Evolutionary conservation across 1,140 invertebrate genomes (phyloP), one percentile per base, ranked within the genome.

Genomic region (Aphelenchoides fujianensis): DNA sequence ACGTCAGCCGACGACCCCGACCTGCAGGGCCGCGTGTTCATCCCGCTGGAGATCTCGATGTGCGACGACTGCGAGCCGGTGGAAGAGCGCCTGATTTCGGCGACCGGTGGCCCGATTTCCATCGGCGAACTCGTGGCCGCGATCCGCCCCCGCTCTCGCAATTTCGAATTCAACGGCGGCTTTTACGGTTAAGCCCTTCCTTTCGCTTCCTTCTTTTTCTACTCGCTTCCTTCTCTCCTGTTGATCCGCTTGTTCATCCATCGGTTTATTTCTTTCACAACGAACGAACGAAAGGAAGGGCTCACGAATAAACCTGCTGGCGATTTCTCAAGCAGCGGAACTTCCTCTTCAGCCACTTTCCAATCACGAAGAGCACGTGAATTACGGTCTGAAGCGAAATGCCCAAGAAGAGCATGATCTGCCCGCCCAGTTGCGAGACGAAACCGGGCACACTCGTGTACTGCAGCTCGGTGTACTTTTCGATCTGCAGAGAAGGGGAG

Each of bases 341-440:
- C 23, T 48, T 12, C 23, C 23, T 48, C 23, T 48, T 48, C 23
- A 48, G 12, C 55, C 55, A 23, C 5, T 66, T 31, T 61, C 23
- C 5, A 54, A 66, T 31, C 7, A 66, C 5, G 62, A 66, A 36
- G 5, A 36, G 5, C 62, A 67, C 7, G 52, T 66, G 62, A 19
- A 66, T 66, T 5, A 66, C 62, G 27, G 62, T 66, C 16, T 59
- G 5, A 16, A 66, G 7, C 5, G 34, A 54, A 67, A 52, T 16
- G 34, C 62, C 62, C 5, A 66, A 19, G 27, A 7, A 66, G 7
- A 66, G 62, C 34, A 59, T 66, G 5, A 19, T 23, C 27, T 66
- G 62, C 7, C 62, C 62, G 5, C 62, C 62, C 3, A 66, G 62
- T 67, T 66, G 34, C 5, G 62, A 66, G 62, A 66, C 27, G 30